Conservation (phyloP, 2,888 invertebrate genomes). For the Hypolimnas misippus region DNA sequence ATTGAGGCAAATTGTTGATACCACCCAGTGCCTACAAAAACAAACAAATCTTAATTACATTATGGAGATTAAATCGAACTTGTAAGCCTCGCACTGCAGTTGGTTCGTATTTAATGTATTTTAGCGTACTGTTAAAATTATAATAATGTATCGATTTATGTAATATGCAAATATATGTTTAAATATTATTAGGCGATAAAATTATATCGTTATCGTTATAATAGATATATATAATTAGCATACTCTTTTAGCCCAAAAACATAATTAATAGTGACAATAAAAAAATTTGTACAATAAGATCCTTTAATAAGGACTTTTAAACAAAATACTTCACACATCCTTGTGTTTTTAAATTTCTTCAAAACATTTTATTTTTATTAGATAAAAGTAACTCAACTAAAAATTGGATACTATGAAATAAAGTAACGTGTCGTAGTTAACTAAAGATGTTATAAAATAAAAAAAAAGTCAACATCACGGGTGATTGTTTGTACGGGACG, state of each 20-base stretch:
- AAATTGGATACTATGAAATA: neutral
- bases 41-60: neutral
- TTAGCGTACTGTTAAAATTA: neutral
- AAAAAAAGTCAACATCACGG: neutral
- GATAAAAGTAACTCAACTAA: neutral
- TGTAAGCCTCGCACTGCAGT: neutral
- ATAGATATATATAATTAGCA: neutral
- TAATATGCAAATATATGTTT: neutral
- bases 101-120: neutral
- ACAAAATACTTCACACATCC: too few relatives aligned
- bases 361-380: neutral
- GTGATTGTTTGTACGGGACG: conserved; percentile 5
- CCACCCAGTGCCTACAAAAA: neutral
- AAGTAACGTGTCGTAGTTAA: neutral
- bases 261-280: neutral
- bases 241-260: neutral
- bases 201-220: neutral
- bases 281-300: neutral
- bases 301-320: too few relatives aligned
- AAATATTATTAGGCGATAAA: neutral
- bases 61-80: conserved; percentile 17
- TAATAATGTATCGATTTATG: neutral
- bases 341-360: too few relatives aligned
- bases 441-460: neutral
- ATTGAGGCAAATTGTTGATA: conserved; percentile 5